Base-by-base conservation (phyloP, 2,797 vertebrate genomes). In the Myripristis jacobus region DNA sequence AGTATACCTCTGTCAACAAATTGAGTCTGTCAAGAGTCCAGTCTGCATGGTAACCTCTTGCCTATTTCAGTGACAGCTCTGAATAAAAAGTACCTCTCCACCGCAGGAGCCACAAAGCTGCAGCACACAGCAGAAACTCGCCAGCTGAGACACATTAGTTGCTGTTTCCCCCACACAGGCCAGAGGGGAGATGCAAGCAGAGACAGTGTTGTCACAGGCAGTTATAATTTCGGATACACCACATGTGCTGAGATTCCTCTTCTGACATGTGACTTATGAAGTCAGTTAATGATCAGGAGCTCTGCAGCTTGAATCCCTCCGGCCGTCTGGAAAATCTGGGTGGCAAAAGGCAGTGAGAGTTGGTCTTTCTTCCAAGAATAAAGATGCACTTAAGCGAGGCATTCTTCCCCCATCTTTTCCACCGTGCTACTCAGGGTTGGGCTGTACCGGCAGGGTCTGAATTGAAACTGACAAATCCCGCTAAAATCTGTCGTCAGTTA, bases 131-230 rank as follows among this genome's bases (percentile, higher is more conserved):
- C 65, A 50, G 18, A 19, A 27, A 21, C 24, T 18, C 3, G 57
- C 31, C 66, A 87, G 73, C 83, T 85, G 85, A 76, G 58, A 73
- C 34, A 54, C 74, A 77, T 84, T 88, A 82, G 71, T 71, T 60
- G 57, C 63, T 50, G 27, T 76, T 79, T 70, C 65, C 64, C 76
- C 54, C 76, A 58, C 71, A 59, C 58, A 68, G 59, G 52, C 60
- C 19, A 50, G 24, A 44, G 31, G 24, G 52, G 62, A 34, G 31
- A 50, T 64, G 47, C 61, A 38, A 63, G 60, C 29, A 29, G 22
- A 18, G 12, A 27, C 24, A 21, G 19, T 21, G 50, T 34, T 47
- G 29, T 24, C 21, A 36, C 61, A 38, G 15, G 61, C 21, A 31
- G 34, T 36, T 41, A 25, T 4, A 38, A 25, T 41, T 64, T 38